Evolutionary conservation across 2,888 invertebrate species (phyloP).

Genomic region (Merodon equestris): DNA sequence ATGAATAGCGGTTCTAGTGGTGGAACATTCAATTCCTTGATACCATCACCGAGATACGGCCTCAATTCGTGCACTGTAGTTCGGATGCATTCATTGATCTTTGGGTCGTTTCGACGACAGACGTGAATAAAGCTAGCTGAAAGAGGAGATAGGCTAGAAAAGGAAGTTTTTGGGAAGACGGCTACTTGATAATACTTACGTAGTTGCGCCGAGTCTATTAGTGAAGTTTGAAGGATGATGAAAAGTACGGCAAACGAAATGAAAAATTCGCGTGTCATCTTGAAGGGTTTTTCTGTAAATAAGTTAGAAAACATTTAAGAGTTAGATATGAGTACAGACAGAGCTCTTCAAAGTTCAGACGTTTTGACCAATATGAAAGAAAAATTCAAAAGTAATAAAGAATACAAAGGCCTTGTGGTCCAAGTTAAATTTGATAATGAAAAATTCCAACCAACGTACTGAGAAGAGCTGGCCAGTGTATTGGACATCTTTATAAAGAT

Average conservation of each 20-base stretch:
- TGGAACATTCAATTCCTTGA: constrained; percentile 84
- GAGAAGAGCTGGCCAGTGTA: no score
- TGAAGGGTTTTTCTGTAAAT: constrained; percentile 24
- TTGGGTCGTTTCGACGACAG: constrained; percentile 83
- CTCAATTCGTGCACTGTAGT: constrained; percentile 82
- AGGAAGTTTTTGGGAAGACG: no score
- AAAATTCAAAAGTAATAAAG: no score
- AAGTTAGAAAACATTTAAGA: background rate
- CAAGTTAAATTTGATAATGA: no score
- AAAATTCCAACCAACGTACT: no score
- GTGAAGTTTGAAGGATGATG: constrained; percentile 6
- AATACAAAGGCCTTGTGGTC: no score
- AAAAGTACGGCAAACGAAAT: constrained; percentile 9
- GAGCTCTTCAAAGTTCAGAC: no score
- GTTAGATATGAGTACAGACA: no score
- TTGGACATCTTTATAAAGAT: no score
- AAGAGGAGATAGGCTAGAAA: constrained; percentile 68
- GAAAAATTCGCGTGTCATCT: constrained; percentile 20
- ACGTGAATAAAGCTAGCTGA: constrained; percentile 84
- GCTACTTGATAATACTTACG: constrained; percentile 40
- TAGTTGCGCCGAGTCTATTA: constrained; percentile 20
- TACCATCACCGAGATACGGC: constrained; percentile 82
- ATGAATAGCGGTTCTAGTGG: constrained; percentile 85
- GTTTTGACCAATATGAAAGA: no score
- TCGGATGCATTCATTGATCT: constrained; percentile 82